Conservation (phyloP, 1,140 invertebrate species). For the Lordiphosa collinella region DNA sequence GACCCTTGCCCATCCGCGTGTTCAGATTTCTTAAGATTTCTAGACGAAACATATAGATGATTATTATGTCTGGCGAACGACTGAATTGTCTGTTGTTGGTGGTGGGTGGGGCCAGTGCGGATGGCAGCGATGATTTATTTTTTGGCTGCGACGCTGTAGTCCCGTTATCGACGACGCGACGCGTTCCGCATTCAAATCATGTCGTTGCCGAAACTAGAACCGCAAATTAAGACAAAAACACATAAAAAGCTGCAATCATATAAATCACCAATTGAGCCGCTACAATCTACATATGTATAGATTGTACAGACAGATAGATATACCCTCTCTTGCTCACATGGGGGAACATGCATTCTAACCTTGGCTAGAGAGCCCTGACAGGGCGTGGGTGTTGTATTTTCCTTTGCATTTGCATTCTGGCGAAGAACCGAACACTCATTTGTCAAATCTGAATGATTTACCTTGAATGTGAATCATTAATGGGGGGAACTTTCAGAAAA, state of each 20-base stretch:
- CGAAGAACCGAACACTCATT: too few relatives aligned
- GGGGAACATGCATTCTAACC: too few relatives aligned
- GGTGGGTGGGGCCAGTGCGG: slow-evolving; percentile 20
- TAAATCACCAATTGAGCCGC: background rate
- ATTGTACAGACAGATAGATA: background rate
- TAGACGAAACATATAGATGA: slow-evolving; percentile 23
- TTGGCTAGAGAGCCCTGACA: too few relatives aligned
- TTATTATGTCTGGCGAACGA: slow-evolving; percentile 69
- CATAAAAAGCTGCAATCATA: slow-evolving; percentile 1
- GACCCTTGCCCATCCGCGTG: slow-evolving; percentile 29
- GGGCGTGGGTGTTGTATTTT: too few relatives aligned
- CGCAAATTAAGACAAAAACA: slow-evolving; percentile 19
- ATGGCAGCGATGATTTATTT: slow-evolving; percentile 73
- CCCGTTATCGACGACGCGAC: slow-evolving; percentile 39
- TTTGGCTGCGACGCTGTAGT: slow-evolving; percentile 52
- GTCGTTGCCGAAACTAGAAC: slow-evolving; percentile 29
- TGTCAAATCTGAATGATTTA: too few relatives aligned
- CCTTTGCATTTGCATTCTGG: too few relatives aligned
- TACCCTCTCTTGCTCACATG: too few relatives aligned
- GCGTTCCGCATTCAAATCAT: slow-evolving; percentile 73
- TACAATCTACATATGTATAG: background rate
- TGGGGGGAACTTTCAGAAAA: too few relatives aligned
- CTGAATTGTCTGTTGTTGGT: slow-evolving; percentile 22
- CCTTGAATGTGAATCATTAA: too few relatives aligned
- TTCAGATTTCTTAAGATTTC: slow-evolving; percentile 22